Evolutionary conservation across 2,113 vertebrate genomes (phyloP).

Genomic region (Serinus canaria): DNA sequence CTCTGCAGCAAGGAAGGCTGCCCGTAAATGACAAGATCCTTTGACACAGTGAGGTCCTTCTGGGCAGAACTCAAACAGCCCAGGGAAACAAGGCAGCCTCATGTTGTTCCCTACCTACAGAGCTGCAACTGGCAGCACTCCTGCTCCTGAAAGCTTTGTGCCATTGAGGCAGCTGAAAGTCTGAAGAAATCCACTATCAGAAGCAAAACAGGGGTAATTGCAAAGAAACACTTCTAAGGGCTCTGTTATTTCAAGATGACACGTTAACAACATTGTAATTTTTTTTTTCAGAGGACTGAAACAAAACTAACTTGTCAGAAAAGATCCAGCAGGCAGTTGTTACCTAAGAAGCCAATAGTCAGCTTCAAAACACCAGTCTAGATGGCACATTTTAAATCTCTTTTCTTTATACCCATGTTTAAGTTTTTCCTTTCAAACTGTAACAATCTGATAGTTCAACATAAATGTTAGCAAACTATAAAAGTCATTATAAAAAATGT

Average conservation of each 20-base stretch:
- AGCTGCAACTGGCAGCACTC: not conserved
- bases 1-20: not conserved
- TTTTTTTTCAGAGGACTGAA: not conserved
- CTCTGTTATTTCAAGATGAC: not conserved
- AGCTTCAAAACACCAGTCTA: not conserved
- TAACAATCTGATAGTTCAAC: too few relatives aligned
- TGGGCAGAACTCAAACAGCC: not conserved
- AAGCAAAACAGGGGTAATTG: not conserved
- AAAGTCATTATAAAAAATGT: not conserved
- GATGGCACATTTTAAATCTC: not conserved
- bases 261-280: fast-evolving
- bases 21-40: not conserved
- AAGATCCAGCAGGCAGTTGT: not conserved
- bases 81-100: not conserved
- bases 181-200: not conserved
- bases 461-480: not conserved
- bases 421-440: too few relatives aligned
- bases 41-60: not conserved
- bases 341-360: not conserved
- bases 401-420: not conserved
- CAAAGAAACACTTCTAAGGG: not conserved
- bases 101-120: not conserved
- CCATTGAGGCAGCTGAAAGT: not conserved
- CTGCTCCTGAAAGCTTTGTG: not conserved
- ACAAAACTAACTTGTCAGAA: not conserved